Conservation (phyloP, 2,113 vertebrate species). For the Microtus oregoni region DNA sequence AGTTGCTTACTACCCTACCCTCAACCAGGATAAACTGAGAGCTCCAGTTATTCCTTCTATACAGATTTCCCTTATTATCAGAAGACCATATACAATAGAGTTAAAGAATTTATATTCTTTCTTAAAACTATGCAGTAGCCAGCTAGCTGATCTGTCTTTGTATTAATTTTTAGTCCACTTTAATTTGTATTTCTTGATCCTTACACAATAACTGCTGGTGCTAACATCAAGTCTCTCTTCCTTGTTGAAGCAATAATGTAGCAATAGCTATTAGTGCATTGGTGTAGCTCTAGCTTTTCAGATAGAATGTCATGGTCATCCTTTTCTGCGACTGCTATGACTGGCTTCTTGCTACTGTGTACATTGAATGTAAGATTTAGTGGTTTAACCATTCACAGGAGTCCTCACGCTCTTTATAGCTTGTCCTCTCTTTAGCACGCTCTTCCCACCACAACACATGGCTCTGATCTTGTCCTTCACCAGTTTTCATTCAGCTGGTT, state of each 20-base stretch:
- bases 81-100: not conserved
- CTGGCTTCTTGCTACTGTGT: not conserved
- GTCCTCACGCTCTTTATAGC: not conserved
- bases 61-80: not conserved
- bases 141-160: not conserved
- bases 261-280: not conserved
- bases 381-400: not conserved
- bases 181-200: not conserved
- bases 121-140: not conserved
- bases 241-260: not conserved
- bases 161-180: not conserved
- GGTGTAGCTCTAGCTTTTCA: not conserved
- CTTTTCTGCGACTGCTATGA: not conserved
- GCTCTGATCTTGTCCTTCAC: no score
- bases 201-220: not conserved
- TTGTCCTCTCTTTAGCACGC: not conserved
- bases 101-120: not conserved
- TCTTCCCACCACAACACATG: not conserved
- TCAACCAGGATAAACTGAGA: not conserved
- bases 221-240: not conserved
- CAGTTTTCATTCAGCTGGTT: not conserved
- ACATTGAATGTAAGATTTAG: not conserved
- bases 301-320: fast-evolving
- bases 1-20: not conserved
- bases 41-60: not conserved